Conservation (phyloP, 1,140 invertebrate genomes). For the Heliconius melpomene region DNA sequence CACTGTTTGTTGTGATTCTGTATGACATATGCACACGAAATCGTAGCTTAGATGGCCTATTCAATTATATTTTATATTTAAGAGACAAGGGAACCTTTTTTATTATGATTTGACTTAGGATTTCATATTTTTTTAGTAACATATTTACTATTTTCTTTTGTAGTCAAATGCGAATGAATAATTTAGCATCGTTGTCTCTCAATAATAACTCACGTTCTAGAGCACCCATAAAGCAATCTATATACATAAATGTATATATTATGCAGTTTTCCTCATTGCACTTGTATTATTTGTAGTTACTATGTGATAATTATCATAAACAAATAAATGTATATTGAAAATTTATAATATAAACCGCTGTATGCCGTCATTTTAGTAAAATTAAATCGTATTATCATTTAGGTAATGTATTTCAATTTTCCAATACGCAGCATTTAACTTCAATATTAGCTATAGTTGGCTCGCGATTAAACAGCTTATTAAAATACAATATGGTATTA, state of each 20-base stretch:
- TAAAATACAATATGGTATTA: conserved; percentile 38
- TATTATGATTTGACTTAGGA: not conserved
- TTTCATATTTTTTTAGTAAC: not conserved
- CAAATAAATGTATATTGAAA: not conserved
- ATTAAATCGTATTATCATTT: conserved; percentile 16
- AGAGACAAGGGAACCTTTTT: not conserved
- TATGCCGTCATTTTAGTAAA: not conserved
- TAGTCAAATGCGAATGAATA: not conserved
- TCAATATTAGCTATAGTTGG: conserved; percentile 9
- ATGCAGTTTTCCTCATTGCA: not conserved
- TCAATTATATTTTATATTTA: not conserved
- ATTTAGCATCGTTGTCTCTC: not conserved
- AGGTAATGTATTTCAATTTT: conserved; percentile 11
- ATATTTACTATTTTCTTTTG: not conserved
- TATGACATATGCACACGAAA: conserved; percentile 5
- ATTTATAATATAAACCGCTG: conserved; percentile 5
- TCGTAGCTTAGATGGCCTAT: not conserved
- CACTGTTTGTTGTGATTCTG: not conserved
- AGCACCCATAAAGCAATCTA: not conserved
- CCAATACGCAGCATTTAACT: conserved; percentile 10
- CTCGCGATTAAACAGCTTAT: conserved; percentile 31
- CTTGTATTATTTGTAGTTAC: not conserved
- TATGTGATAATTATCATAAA: not conserved
- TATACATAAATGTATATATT: not conserved
- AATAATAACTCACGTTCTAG: not conserved